Conservation (phyloP, 2,888 invertebrate species). For the Pristionchus maxplancki region DNA sequence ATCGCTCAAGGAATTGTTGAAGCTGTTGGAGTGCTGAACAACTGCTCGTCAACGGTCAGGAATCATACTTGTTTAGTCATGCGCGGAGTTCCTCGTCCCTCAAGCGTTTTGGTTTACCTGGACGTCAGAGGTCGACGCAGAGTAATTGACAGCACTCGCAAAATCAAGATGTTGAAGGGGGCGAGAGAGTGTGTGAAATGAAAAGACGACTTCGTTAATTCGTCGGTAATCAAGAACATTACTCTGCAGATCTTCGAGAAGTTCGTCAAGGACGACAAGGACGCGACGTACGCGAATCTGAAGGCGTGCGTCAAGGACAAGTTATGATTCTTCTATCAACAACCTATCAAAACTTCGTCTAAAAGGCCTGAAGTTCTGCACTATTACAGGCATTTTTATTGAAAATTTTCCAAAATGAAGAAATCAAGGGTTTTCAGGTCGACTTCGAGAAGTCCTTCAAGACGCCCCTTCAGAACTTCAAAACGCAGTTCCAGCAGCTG, state of each 20-base stretch:
- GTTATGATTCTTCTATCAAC: background rate
- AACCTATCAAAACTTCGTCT: too few species aligned
- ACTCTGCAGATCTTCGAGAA: conserved; percentile 20
- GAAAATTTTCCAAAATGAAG: too few species aligned
- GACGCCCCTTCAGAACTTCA: background rate
- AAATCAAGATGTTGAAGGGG: too few species aligned
- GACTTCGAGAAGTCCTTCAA: conserved; percentile 39
- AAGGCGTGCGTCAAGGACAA: conserved; percentile 17
- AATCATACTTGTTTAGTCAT: too few species aligned
- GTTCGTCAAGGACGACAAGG: conserved; percentile 41
- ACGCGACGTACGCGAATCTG: conserved; percentile 31
- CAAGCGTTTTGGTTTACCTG: too few species aligned
- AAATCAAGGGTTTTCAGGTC: background rate
- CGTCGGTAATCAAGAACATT: background rate
- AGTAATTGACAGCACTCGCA: too few species aligned
- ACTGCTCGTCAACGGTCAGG: background rate
- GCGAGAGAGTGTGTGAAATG: too few species aligned
- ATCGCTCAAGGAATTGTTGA: conserved; percentile 6
- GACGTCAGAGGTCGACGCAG: too few species aligned
- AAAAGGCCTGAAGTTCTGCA: too few species aligned
- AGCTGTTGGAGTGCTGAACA: conserved; percentile 1
- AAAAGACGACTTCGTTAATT: too few species aligned
- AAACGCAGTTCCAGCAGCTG: background rate
- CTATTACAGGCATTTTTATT: too few species aligned
- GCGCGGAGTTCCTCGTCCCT: too few species aligned